Evolutionary conservation across 1,140 invertebrate species (phyloP).

Genomic region (Coenobita brevimanus): DNA sequence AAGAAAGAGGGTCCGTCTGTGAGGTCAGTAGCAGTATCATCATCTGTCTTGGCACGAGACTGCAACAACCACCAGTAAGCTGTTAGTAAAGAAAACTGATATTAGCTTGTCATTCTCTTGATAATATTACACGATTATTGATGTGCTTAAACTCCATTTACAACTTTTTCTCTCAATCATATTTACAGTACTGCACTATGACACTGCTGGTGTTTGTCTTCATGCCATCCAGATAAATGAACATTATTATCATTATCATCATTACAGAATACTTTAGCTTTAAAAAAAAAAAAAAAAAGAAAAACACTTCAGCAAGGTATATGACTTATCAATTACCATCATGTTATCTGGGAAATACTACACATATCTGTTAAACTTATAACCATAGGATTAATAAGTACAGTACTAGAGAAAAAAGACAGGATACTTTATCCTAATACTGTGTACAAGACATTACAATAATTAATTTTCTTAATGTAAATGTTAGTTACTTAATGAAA

Average conservation of each 20-base stretch:
- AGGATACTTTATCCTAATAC: neutral
- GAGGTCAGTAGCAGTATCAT: conserved; percentile 36
- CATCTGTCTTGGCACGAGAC: conserved; percentile 62
- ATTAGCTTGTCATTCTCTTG: conserved; percentile 28
- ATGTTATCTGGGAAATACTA: conserved; percentile 56
- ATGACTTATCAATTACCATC: neutral
- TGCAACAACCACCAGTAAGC: conserved; percentile 65
- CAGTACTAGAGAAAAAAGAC: neutral
- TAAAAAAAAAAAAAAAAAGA: no score
- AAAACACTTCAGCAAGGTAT: no score
- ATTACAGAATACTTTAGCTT: no score
- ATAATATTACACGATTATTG: neutral
- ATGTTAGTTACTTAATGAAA: no score
- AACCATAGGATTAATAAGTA: neutral
- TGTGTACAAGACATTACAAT: no score
- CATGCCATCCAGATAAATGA: neutral
- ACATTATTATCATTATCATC: neutral
- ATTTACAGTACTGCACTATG: no score
- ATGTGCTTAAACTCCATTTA: neutral
- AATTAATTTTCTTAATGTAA: no score
- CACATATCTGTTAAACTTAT: conserved; percentile 2
- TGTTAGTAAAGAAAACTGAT: conserved; percentile 62
- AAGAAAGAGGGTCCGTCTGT: conserved; percentile 57
- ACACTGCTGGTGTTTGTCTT: no score
- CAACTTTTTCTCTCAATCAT: neutral